Percentiles rank a stretch among this genome's conserved stretches.
phyloP scores from a whole-genome alignment of 2,797 vertebrate species.

The Megalops cyprinoides region DNA sequence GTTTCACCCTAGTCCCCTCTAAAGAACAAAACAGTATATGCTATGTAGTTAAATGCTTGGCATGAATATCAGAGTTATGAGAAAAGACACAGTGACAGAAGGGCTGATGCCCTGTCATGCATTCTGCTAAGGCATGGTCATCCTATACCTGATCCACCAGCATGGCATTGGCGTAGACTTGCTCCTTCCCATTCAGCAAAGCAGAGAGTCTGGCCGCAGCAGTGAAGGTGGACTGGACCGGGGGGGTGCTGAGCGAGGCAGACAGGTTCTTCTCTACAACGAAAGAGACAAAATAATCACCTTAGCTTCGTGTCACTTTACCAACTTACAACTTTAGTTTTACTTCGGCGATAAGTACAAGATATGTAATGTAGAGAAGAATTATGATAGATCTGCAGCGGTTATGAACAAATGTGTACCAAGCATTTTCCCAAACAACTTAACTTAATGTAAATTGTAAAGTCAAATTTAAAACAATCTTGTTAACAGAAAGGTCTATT shows the following conservation, averaged over 20 bases:
- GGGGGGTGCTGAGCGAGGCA: slow-evolving; percentile 70
- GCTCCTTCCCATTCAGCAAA: slow-evolving; percentile 80
- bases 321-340: too few relatives aligned
- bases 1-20: neutral
- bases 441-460: too few relatives aligned
- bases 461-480: too few relatives aligned
- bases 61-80: neutral
- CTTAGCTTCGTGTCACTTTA: too few relatives aligned
- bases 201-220: slow-evolving; percentile 75
- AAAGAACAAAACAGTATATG: neutral
- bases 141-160: slow-evolving; percentile 64
- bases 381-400: too few relatives aligned
- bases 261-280: slow-evolving; percentile 78
- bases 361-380: too few relatives aligned
- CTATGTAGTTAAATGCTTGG: neutral
- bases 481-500: too few relatives aligned
- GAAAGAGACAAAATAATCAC: slow-evolving; percentile 49
- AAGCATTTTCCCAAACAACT: too few relatives aligned
- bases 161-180: slow-evolving; percentile 64
- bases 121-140: neutral
- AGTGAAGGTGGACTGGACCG: slow-evolving; percentile 67
- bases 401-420: too few relatives aligned
- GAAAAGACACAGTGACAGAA: too few relatives aligned
- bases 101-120: too few relatives aligned
- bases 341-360: too few relatives aligned